Evolutionary conservation across 1,140 invertebrate genomes (phyloP).

Genomic region (Pseudoatta argentina): DNA sequence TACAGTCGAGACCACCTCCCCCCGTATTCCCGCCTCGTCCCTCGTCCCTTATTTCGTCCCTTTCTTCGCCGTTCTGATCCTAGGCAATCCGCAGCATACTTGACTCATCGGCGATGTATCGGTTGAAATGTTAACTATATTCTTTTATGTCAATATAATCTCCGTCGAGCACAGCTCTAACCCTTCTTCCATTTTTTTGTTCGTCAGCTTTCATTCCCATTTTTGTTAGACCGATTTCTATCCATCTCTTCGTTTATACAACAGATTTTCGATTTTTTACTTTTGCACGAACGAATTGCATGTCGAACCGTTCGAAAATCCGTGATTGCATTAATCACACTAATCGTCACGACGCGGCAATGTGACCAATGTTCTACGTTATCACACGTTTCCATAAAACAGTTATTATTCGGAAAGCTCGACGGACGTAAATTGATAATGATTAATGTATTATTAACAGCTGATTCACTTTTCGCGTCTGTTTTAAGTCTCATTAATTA

Average conservation of each 20-base stretch:
- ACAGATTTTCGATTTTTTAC: constrained; percentile 57
- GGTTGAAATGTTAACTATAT: constrained; percentile 73
- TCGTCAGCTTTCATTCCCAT: constrained; percentile 8
- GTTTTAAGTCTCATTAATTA: constrained; percentile 36
- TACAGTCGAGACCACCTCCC: constrained; percentile 81
- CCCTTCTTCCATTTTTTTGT: neutral
- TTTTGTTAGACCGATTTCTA: constrained; percentile 21
- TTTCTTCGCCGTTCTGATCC: constrained; percentile 34
- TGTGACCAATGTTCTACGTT: constrained; percentile 41
- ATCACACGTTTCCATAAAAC: constrained; percentile 54
- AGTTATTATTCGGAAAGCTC: constrained; percentile 38
- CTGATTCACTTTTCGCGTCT: constrained; percentile 11
- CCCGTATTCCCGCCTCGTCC: constrained; percentile 24
- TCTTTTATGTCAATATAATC: constrained; percentile 71
- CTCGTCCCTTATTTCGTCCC: constrained; percentile 23
- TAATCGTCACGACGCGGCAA: constrained; percentile 46
- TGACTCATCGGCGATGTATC: constrained; percentile 72
- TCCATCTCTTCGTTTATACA: constrained; percentile 50
- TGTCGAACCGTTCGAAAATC: constrained; percentile 28
- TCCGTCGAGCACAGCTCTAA: neutral
- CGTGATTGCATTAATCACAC: constrained; percentile 64
- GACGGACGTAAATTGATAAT: constrained; percentile 60
- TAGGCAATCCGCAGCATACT: constrained; percentile 57
- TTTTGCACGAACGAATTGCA: neutral
- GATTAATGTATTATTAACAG: constrained; percentile 68